Evolutionary conservation across 2,113 vertebrate species (phyloP).

Genomic region (Tragelaphus imberbis): DNA sequence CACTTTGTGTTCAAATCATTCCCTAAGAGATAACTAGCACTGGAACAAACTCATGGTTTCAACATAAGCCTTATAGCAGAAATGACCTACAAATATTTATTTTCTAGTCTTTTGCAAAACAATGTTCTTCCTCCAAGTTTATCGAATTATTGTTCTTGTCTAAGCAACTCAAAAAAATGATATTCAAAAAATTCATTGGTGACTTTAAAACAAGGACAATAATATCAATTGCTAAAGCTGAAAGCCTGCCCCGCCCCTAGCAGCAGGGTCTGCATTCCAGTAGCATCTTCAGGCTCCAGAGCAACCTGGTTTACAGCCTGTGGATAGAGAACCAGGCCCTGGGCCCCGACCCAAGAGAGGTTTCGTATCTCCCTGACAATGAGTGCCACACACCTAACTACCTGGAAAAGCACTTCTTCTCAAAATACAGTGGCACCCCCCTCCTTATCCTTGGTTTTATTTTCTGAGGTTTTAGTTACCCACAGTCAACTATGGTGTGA

Average conservation of each 20-base stretch:
- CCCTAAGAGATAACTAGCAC: background rate
- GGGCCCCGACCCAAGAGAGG: background rate
- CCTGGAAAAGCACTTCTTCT: constrained; percentile 7
- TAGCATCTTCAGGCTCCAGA: no score
- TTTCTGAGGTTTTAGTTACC: background rate
- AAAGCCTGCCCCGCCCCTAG: rapidly evolving
- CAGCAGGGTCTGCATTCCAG: background rate
- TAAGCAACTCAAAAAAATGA: background rate
- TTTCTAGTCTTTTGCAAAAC: background rate
- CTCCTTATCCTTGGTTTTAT: background rate
- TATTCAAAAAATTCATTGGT: background rate
- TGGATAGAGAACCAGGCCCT: background rate
- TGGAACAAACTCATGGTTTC: background rate
- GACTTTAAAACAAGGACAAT: background rate
- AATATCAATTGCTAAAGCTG: background rate
- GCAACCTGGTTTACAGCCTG: background rate
- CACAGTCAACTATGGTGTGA: background rate
- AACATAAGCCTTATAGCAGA: background rate
- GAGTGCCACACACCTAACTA: constrained; percentile 35
- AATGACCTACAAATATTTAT: background rate
- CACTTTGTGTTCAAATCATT: background rate
- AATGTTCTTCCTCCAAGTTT: background rate
- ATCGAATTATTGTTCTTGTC: background rate
- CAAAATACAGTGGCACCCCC: background rate
- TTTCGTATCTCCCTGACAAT: background rate